Base-by-base conservation (phyloP, 1,140 invertebrate species). In the Diorhabda sublineata region DNA sequence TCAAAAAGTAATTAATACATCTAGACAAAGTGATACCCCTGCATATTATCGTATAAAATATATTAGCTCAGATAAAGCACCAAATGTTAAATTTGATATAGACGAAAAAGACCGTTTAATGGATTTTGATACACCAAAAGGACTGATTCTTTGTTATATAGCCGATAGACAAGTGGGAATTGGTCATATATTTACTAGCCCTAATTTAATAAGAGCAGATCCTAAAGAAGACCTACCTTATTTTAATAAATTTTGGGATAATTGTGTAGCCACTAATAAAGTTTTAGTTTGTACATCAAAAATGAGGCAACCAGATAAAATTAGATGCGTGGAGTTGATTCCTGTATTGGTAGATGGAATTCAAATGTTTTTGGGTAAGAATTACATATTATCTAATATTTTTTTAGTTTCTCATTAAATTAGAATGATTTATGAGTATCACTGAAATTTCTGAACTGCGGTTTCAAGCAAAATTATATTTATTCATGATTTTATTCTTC, bases 201-300 rank as follows among this genome's bases (percentile, higher is more conserved):
- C 69, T 2, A 45, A 26, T 11, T 45, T 78, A 8, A 56, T 74
- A 7, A 45, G 44, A 11, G 42, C 63, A n/a, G 70, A 78, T 70
- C 59, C 68, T 6, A 71, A 71, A 26, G 76, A 78, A 64, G 68
- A 74, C 3, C 57, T 73, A 45, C 57, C 61, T 2, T 73, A 65
- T 69, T 78, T 75, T 58, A 60, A 74, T 3, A 58, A 73, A 44
- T 75, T 78, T 64, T 78, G 76, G 76, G 74, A 73, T 44, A 72
- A 75, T 59, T 76, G 75, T 66, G 68, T 71, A 3, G 67, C 75
- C 45, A 72, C 73, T 7, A 65, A 75, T 58, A 73, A 73, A 71
- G 75, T 76, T 45, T 52, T 75, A 5, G 60, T 78, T 57, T 78
- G 76, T 66, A 8, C 71, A 4, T 69, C 69, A 60, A 75, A 75